Conservation (phyloP, 30 jellyfish, hydroid and myxozoan species). For the Pseudorhiza aurosa region DNA sequence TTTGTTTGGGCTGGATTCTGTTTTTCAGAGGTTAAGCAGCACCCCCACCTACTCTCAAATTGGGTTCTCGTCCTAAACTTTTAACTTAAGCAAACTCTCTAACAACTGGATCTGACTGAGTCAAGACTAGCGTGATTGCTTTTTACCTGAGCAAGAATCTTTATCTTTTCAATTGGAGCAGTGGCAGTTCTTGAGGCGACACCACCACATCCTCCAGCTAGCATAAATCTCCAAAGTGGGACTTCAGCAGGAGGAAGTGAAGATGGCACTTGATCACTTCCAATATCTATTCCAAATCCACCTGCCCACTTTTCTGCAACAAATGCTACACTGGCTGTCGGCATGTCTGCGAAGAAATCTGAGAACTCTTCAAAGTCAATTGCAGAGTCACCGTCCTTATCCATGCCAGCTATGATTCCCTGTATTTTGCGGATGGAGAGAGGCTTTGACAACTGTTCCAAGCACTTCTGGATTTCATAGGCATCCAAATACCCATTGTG, state of each 20-base stretch:
- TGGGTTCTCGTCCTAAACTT: no score
- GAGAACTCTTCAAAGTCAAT: constrained; percentile 79
- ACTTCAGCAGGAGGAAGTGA: constrained; percentile 86
- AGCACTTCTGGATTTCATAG: constrained; percentile 52
- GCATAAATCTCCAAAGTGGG: constrained; percentile 76
- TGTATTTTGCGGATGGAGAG: constrained; percentile 58
- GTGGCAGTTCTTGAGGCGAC: constrained; percentile 89
- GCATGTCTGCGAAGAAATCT: constrained; percentile 81
- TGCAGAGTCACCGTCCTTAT: constrained; percentile 59
- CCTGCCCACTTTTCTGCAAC: constrained; percentile 74
- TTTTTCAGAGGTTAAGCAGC: no score
- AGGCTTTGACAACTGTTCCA: constrained; percentile 46
- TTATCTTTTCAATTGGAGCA: constrained; percentile 86
- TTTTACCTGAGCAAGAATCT: constrained; percentile 81
- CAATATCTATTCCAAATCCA: constrained; percentile 76
- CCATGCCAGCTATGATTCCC: constrained; percentile 70
- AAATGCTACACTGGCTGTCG: constrained; percentile 63
- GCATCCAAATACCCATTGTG: constrained; percentile 56
- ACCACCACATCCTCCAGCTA: constrained; percentile 96
- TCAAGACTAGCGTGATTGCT: no score
- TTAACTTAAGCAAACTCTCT: no score
- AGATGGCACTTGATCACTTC: constrained; percentile 86
- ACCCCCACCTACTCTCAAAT: no score
- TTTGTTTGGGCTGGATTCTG: no score
- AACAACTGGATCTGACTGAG: no score